Evolutionary conservation across 2,888 invertebrate genomes (phyloP).

Genomic region (Ormyrus labotus): DNA sequence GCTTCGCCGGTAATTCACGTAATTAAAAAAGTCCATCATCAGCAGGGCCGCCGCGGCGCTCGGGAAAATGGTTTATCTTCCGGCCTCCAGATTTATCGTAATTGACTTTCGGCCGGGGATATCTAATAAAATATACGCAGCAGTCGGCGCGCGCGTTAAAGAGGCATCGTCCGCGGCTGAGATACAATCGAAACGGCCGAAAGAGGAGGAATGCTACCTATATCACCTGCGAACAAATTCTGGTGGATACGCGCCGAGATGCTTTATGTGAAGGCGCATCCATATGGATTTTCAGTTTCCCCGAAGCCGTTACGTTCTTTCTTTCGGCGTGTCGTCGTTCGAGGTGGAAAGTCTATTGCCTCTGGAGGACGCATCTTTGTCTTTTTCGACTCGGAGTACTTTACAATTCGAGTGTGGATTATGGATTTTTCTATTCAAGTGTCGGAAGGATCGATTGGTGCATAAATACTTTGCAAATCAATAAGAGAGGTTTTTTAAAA

Average conservation of each 20-base stretch:
- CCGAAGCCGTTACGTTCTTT: slow-evolving; percentile 39
- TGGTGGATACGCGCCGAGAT: background rate
- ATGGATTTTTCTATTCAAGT: too few species aligned
- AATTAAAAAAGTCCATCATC: too few species aligned
- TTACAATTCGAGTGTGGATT: too few species aligned
- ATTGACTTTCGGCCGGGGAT: background rate
- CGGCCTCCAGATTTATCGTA: slow-evolving; percentile 7
- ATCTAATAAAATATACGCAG: background rate
- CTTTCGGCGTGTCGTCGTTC: background rate
- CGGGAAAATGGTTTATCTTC: too few species aligned
- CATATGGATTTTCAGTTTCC: slow-evolving; percentile 44
- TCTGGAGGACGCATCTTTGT: too few species aligned
- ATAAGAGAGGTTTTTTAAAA: too few species aligned
- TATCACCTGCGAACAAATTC: slow-evolving; percentile 16
- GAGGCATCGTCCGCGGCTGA: background rate
- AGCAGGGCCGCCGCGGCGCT: too few species aligned
- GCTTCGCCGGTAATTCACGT: too few species aligned
- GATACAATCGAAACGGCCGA: slow-evolving; percentile 13
- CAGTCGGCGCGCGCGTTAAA: background rate
- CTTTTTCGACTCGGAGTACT: too few species aligned
- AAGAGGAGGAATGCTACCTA: slow-evolving; percentile 22
- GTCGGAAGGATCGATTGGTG: too few species aligned
- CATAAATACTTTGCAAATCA: too few species aligned
- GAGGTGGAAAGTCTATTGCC: too few species aligned
- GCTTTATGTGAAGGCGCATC: slow-evolving; percentile 43